Base-by-base conservation (phyloP, 1,140 invertebrate genomes). In the Campoletis sonorensis region DNA sequence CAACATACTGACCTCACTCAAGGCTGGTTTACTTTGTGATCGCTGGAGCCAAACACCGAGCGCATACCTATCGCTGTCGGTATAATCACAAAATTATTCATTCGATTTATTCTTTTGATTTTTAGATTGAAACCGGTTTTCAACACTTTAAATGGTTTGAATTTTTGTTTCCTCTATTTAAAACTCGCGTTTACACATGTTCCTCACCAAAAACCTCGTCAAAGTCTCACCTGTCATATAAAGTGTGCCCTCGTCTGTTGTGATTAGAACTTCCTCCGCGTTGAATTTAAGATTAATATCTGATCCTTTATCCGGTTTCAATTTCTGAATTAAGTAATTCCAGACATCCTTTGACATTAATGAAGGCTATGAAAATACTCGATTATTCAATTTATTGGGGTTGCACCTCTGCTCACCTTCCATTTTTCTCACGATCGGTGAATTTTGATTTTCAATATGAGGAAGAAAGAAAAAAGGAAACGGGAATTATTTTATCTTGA, bases 401-500 rank as follows among this genome's bases (percentile, higher is more conserved):
- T 51, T 51, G 49, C 49, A 13, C 49, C 4, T 51, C 15, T 51
- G 15, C 49, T 51, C 49, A 51, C 15, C 18, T 18, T 51, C 49
- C 49, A 51, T 51, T 51, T 51, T 33, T 51, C 49, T 16, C 18
- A 51, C 15, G 15, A 51, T 51, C 49, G 49, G 15, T 51, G 4
- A 13, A 51, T 51, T 51, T 51, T 51, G 3, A 51, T 51, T 51
- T 33, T 51, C 10, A 51, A 16, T 51, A 16, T 13, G 49, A 51
- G 49, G 49, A 10, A 33, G 49, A 10, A 51, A 51, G 49, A 51
- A 13, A 51, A 51, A 18, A 51, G 49, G 18, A 21, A 33, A 21
- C 26, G 23, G 37, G 64, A 86, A 16, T 51, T 51, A 16, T 51
- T 51, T 51, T 51, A 16, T 51, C 15, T 33, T 33, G 30, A 33